Conservation (phyloP, 2,888 invertebrate species). For the Sinelater perroti region DNA sequence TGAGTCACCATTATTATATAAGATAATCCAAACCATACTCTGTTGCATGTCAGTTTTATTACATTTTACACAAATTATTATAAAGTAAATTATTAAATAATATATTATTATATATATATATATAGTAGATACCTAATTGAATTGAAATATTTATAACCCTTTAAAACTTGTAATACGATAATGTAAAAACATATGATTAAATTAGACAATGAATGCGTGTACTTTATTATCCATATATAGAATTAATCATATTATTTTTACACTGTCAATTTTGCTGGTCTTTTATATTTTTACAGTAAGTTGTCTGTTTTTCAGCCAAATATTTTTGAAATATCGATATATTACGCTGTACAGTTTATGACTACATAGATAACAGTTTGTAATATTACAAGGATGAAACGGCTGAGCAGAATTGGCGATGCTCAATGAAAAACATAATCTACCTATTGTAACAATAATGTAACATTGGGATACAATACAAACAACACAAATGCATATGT, state of each 20-base stretch:
- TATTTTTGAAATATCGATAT: conserved; percentile 32
- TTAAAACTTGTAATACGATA: conserved; percentile 60
- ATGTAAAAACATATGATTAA: conserved; percentile 60
- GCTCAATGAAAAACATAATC: conserved; percentile 56
- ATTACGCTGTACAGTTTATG: conserved; percentile 33
- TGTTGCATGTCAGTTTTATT: conserved; percentile 61
- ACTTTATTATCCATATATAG: conserved; percentile 48
- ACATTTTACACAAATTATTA: conserved; percentile 61
- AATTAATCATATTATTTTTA: conserved; percentile 51
- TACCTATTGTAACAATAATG: conserved; percentile 46
- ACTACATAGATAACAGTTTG: conserved; percentile 26
- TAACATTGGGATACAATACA: conserved; percentile 26
- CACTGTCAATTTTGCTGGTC: conserved; percentile 59
- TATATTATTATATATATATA: conserved; percentile 51
- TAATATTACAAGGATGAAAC: conserved; percentile 41
- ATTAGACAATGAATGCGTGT: conserved; percentile 59
- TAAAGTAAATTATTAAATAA: conserved; percentile 55
- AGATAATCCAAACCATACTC: conserved; percentile 59
- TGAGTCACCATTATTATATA: conserved; percentile 46
- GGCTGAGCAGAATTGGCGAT: conserved; percentile 51
- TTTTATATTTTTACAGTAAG: conserved; percentile 47
- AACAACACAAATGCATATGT: conserved; percentile 50
- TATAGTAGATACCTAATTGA: conserved; percentile 58
- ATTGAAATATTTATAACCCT: conserved; percentile 60
- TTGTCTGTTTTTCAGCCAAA: conserved; percentile 30